Conservation (phyloP, 2,113 vertebrate genomes). For the Cygnus buccinator region DNA sequence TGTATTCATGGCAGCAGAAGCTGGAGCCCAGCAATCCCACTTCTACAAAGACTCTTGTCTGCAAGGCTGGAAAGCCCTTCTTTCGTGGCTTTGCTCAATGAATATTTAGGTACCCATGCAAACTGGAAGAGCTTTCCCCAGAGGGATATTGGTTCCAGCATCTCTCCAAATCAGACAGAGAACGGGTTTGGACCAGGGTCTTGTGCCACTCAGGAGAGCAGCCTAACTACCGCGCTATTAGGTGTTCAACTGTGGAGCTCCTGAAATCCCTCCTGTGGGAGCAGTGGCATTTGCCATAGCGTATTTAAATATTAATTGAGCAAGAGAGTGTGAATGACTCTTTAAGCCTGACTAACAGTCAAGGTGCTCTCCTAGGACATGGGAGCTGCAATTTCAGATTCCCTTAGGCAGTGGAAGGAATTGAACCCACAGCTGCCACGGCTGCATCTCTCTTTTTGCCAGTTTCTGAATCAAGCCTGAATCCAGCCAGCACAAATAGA, state of each 20-base stretch:
- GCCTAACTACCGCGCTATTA: neutral
- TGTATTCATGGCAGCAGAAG: accelerated
- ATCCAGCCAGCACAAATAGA: neutral
- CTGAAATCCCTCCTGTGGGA: slow-evolving; percentile 45
- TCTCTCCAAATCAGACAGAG: neutral
- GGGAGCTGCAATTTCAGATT: slow-evolving; percentile 20
- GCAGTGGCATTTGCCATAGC: slow-evolving; percentile 45
- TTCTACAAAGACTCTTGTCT: accelerated
- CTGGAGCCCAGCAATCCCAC: neutral
- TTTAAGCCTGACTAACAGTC: slow-evolving; percentile 65
- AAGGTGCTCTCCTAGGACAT: slow-evolving; percentile 47
- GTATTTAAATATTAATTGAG: slow-evolving; percentile 73
- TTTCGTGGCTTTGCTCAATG: neutral
- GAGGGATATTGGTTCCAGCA: neutral
- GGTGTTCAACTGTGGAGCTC: slow-evolving; percentile 10
- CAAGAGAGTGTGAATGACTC: slow-evolving; percentile 65
- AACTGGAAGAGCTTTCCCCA: neutral
- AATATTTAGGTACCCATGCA: slow-evolving; percentile 47
- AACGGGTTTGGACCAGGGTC: neutral
- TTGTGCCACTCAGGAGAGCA: slow-evolving; percentile 19
- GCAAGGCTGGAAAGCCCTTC: neutral
- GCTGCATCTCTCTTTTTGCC: neutral
- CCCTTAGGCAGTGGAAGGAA: slow-evolving; percentile 47
- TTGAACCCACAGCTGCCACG: slow-evolving; percentile 8
- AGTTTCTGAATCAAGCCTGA: neutral